Conservation (phyloP, 2,888 invertebrate species). For the Drosophila recens region DNA sequence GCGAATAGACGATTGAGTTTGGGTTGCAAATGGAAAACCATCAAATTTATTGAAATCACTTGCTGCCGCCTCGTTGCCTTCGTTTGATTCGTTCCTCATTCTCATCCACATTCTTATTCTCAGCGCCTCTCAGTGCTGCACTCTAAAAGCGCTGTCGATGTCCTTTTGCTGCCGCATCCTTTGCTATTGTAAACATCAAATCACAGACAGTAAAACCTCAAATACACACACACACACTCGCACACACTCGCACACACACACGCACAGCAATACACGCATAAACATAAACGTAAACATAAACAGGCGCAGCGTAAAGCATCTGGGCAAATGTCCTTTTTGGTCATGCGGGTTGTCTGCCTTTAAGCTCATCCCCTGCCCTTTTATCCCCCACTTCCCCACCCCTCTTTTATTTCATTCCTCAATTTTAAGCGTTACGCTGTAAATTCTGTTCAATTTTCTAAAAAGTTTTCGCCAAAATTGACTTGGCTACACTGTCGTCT, state of each 20-base stretch:
- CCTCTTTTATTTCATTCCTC: slow-evolving; percentile 28
- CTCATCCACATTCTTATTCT: slow-evolving; percentile 10
- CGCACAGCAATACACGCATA: slow-evolving; percentile 43
- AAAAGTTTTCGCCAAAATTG: slow-evolving; percentile 68
- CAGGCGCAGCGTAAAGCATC: slow-evolving; percentile 60
- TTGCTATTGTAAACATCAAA: slow-evolving; percentile 79
- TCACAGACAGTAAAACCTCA: slow-evolving; percentile 76
- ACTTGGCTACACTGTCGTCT: slow-evolving; percentile 29
- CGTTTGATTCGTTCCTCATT: slow-evolving; percentile 41
- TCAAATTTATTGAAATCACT: slow-evolving; percentile 85
- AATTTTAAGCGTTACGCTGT: slow-evolving; percentile 56
- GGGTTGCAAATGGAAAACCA: slow-evolving; percentile 84
- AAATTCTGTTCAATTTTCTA: slow-evolving; percentile 76
- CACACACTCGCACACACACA: slow-evolving; percentile 28
- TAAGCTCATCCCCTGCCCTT: slow-evolving; percentile 16
- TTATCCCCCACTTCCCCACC: background rate
- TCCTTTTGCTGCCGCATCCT: slow-evolving; percentile 65
- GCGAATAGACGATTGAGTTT: slow-evolving; percentile 80
- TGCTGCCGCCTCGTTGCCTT: slow-evolving; percentile 60
- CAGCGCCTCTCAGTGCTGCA: slow-evolving; percentile 30
- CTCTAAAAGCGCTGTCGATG: slow-evolving; percentile 42
- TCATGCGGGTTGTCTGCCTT: slow-evolving; percentile 54
- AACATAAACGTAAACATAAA: slow-evolving; percentile 77
- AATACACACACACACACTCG: slow-evolving; percentile 30
- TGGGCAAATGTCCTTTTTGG: slow-evolving; percentile 68